A percentile compares a stretch with the other conserved stretches of the same genome.
Evolutionary conservation across 92 coral and sea anemone species (phyloP).

Genomic region (Hydrozoanthus gracilis): DNA sequence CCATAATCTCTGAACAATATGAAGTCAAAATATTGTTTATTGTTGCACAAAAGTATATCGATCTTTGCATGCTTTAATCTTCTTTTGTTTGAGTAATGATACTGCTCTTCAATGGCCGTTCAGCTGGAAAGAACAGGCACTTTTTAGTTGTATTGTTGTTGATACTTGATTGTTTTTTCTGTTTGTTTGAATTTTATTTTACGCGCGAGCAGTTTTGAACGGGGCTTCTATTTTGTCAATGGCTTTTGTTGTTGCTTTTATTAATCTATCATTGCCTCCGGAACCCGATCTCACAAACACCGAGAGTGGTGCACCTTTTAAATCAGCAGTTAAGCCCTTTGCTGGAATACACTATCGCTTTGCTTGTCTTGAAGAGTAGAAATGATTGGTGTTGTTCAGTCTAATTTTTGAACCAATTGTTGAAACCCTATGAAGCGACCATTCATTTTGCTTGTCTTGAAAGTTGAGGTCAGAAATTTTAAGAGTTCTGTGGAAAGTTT

Average conservation of each 20-base stretch:
- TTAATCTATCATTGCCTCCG: no score
- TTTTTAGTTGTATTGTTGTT: constrained; percentile 2
- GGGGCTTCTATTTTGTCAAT: neutral
- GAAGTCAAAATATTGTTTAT: constrained; percentile 17
- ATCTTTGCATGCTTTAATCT: neutral
- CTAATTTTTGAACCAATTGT: no score
- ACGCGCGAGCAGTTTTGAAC: constrained; percentile 23
- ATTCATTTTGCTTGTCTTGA: neutral
- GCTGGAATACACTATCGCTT: no score
- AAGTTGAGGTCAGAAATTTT: neutral
- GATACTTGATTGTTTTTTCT: neutral
- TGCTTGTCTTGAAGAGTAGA: no score
- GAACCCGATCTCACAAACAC: no score
- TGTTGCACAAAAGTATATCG: neutral
- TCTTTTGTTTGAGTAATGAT: constrained; percentile 5
- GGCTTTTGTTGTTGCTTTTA: no score
- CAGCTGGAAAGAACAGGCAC: constrained; percentile 30
- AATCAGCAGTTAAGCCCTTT: no score
- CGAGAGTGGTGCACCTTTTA: no score
- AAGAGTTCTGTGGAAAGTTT: neutral
- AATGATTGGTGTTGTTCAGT: no score
- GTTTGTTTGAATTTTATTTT: constrained; percentile 4
- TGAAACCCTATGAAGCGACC: no score
- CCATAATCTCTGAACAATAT: constrained; percentile 28
- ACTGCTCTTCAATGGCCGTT: constrained; percentile 13